Base-by-base conservation (phyloP, 2,797 vertebrate genomes). In the Antennarius maculatus region DNA sequence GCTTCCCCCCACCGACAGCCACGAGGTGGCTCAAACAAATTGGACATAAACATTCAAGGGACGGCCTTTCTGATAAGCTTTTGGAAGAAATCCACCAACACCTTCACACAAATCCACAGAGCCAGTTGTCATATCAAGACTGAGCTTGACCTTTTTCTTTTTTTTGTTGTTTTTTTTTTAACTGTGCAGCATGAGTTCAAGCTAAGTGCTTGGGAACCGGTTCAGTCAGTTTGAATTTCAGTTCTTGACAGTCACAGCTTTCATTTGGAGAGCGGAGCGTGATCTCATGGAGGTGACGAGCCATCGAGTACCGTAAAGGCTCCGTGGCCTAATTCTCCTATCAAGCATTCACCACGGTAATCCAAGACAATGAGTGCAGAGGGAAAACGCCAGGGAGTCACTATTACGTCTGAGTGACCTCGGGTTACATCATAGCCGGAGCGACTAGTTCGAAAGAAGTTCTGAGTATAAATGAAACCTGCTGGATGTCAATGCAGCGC, bases 351-450 rank as follows among this genome's bases (percentile, higher is more conserved):
- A 77, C 59, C 13, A 16, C 34, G 53, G 67, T 81, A 88, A 86
- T 74, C 74, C 55, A 76, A 86, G 84, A 82, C 85, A 84, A 74
- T 59, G 66, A 74, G 68, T 18, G 59, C 73, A 37, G 70, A 48
- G 72, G 72, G 77, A 78, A 75, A 6, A 81, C 71, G 62, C 70
- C 69, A 12, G 3, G 10, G 62, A 61, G 69, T 18, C 34, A 49
- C 68, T 49, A 60, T 78, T 84, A 78, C 71, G 65, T 61, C 61
- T 5, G 31, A 43, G 52, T n/a, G 39, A 80, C 67, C 74, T 85
- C 80, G 11, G 80, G 84, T 89, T 80, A 82, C 85, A 76, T 71
- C 57, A 61, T 9, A 68, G 72, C 72, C 49, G 39, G 66, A 71
- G 66, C 64, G 52, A 79, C 81, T 80, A 69, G 82, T 80, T 89